phyloP scores from a whole-genome alignment of 2,888 invertebrate genomes.

The Eulithis prunata region DNA sequence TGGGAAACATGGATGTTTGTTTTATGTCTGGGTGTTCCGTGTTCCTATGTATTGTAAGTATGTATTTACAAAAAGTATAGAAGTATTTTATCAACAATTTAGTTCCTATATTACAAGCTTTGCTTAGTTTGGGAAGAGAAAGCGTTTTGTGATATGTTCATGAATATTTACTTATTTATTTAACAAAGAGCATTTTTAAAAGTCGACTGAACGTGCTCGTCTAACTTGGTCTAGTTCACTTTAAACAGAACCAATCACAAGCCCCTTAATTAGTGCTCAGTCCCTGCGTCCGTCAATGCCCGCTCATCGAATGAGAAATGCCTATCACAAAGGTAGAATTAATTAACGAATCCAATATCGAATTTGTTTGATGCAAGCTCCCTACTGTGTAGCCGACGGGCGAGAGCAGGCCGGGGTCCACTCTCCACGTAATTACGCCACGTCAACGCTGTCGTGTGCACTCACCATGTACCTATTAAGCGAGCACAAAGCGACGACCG shows the following conservation, averaged over 20 bases:
- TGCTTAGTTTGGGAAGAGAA: no score
- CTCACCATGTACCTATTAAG: constrained; percentile 51
- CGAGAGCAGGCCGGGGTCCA: constrained; percentile 43
- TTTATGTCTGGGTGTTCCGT: no score
- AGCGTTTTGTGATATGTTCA: no score
- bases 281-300: constrained; percentile 50
- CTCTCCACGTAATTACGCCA: constrained; percentile 61
- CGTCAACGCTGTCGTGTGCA: constrained; percentile 61
- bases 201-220: constrained; percentile 3
- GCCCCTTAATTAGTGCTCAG: constrained; percentile 52
- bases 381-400: constrained; percentile 16
- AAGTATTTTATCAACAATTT: no score
- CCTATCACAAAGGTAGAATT: constrained; percentile 62
- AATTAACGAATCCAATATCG: constrained; percentile 65
- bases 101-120: no score
- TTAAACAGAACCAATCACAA: constrained; percentile 40
- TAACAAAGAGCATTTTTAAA: not conserved
- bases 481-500: constrained; percentile 56
- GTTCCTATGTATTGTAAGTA: no score
- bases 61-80: no score
- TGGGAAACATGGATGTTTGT: no score
- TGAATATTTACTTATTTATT: not conserved
- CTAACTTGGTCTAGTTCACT: constrained; percentile 1
- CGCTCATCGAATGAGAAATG: constrained; percentile 50
- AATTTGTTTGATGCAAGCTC: constrained; percentile 54